These are phyloP conservation scores for Mellilla xanthometata DNA, from an alignment of 2,888 invertebrate genomes.

Conservation along the genomic window DNA sequence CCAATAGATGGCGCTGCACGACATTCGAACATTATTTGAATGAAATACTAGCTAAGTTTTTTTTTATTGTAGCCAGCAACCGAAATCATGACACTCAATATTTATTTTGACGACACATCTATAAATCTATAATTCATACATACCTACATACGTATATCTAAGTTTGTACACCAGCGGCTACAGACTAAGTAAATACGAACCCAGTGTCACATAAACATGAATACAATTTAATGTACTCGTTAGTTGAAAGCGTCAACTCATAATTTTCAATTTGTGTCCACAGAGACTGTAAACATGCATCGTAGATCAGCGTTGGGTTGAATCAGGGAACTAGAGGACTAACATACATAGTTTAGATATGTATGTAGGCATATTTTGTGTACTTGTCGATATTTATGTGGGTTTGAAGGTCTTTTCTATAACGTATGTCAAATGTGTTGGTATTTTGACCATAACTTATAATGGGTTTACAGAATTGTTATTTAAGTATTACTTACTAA, in stretches of 20 bases:
- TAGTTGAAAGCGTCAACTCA: conserved; percentile 60
- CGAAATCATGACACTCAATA: no score
- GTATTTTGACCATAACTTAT: no score
- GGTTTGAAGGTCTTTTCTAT: no score
- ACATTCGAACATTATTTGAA: no score
- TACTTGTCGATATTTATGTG: conserved; percentile 7
- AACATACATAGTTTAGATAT: conserved; percentile 7
- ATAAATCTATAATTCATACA: no score
- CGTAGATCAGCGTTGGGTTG: conserved; percentile 60
- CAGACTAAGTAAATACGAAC: conserved; percentile 19
- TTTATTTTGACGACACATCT: conserved; percentile 15
- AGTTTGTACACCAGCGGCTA: no score
- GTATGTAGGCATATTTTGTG: conserved; percentile 15
- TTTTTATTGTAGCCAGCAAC: no score
- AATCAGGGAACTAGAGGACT: conserved; percentile 41
- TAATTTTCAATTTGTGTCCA: conserved; percentile 78
- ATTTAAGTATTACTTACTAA: no score
- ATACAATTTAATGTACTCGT: conserved; percentile 58
- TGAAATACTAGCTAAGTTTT: no score
- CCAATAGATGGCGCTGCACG: no score
- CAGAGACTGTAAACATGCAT: conserved; percentile 59
- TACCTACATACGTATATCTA: no score
- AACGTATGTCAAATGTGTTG: background rate
- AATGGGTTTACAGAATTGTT: no score
- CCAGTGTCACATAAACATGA: conserved; percentile 40